Conservation (phyloP, 92 coral and sea anemone genomes). For the Phenganax marumi region DNA sequence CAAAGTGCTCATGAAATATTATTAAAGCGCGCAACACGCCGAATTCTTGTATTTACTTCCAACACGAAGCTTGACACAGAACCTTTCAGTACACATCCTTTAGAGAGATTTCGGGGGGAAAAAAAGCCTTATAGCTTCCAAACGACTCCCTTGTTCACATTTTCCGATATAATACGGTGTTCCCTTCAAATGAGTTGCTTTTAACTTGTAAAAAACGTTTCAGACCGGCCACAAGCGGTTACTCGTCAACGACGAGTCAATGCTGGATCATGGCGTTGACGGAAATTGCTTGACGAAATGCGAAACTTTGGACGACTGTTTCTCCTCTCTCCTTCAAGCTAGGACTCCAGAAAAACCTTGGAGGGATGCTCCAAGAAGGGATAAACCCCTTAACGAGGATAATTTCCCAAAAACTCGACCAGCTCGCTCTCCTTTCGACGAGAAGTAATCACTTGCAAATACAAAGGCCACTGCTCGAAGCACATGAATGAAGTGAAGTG, state of each 20-base stretch:
- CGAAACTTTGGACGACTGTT: slow-evolving; percentile 28
- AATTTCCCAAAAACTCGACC: slow-evolving; percentile 16
- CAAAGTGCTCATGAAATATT: slow-evolving; percentile 31
- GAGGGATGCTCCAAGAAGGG: slow-evolving; percentile 49
- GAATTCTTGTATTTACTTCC: slow-evolving; percentile 8
- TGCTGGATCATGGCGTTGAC: slow-evolving; percentile 30
- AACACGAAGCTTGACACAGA: slow-evolving; percentile 40
- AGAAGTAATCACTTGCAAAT: slow-evolving; percentile 40
- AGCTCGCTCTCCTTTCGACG: slow-evolving; percentile 33
- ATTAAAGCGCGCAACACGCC: slow-evolving; percentile 27
- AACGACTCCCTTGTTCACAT: slow-evolving; percentile 7
- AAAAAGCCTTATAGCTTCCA: slow-evolving; percentile 1
- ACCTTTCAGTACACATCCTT: slow-evolving; percentile 37
- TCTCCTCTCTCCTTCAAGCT: slow-evolving; percentile 2
- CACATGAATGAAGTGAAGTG: slow-evolving; percentile 26
- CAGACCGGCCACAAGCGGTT: slow-evolving; percentile 12
- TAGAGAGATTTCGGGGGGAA: neutral
- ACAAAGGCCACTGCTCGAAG: slow-evolving; percentile 39
- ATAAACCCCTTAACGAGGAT: slow-evolving; percentile 40
- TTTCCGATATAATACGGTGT: neutral
- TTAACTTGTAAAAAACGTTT: slow-evolving; percentile 1
- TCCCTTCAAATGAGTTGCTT: neutral
- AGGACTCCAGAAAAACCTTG: slow-evolving; percentile 16
- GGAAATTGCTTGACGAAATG: slow-evolving; percentile 24
- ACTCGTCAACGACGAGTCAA: slow-evolving; percentile 25